Percentiles rank a stretch among this genome's conserved stretches.
Conservation (phyloP, 1,140 invertebrate species). For the Pogonomyrmex californicus region DNA sequence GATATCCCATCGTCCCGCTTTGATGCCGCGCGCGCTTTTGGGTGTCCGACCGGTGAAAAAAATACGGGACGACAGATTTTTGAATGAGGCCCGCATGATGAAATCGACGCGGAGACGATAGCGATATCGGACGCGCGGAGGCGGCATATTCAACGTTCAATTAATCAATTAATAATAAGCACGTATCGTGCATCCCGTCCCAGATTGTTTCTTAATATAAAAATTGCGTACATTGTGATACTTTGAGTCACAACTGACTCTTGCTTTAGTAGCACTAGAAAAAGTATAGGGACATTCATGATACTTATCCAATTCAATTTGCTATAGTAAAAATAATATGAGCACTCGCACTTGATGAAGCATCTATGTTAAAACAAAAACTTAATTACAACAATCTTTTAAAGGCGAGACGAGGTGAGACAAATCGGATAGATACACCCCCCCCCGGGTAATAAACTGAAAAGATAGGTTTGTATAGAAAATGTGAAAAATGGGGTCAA, state of each 20-base stretch:
- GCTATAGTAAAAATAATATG: not conserved
- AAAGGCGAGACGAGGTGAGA: not conserved
- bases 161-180: constrained; percentile 2
- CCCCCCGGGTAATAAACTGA: not conserved
- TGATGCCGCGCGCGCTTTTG: not conserved
- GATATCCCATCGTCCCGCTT: not conserved
- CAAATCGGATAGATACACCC: not conserved
- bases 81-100: not conserved
- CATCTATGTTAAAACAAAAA: not conserved
- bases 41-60: not conserved
- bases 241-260: not conserved
- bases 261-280: not conserved
- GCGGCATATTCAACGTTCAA: not conserved
- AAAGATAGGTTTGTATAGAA: not conserved
- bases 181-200: not conserved
- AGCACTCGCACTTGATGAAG: not conserved
- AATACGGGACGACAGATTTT: not conserved
- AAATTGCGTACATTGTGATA: not conserved
- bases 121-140: not conserved
- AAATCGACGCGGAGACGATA: not conserved
- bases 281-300: not conserved
- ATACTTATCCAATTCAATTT: not conserved
- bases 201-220: not conserved
- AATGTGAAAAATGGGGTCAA: constrained; percentile 3
- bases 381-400: not conserved